Evolutionary conservation across 1,140 invertebrate genomes (phyloP), one percentile per base, ranked within the genome.

Genomic region (Stratiolaelaps scimitus): DNA sequence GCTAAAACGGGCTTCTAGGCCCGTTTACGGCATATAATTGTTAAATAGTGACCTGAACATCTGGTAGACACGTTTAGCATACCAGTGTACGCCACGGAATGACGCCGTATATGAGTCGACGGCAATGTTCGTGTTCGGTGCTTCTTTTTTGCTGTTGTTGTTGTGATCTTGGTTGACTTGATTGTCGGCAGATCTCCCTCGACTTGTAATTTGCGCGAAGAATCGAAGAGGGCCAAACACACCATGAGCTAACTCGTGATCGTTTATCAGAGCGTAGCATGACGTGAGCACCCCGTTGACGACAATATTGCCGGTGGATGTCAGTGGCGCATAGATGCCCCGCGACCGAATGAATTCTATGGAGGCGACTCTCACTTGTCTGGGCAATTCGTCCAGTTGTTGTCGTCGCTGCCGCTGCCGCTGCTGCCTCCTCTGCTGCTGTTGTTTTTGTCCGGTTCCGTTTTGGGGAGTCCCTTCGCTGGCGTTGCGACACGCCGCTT

Each of bases 311-410:
- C 94, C 94, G 7, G 82, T 81, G 20, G 75, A 75, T 0, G 94
- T 98, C 13, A 98, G 78, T 0, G 94, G 94, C 1, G 93, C 92
- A 72, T 82, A 92, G 1, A 92, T 84, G 7, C 93, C 94, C 34
- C 76, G 76, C 19, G 79, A 77, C 1, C 80, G 73, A 10, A 83
- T 77, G 17, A 80, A 74, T 20, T 77, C 76, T 1, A 85, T 77
- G 0, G 76, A 73, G 0, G 83, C 73, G 0, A 94, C 84, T 68
- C 72, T 83, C 75, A 78, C 84, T 77, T 76, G 78, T 17, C 26
- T n/a, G n/a, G n/a, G n/a, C n/a, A n/a, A n/a, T n/a, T 29, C 28
- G 43, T 29, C 7, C 29, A 34, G 34, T 64, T 30, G 23, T 64
- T 64, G n/a, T 64, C n/a, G n/a, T 60, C 19, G 19, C 30, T 60